phyloP scores from a whole-genome alignment of 2,797 vertebrate species.

The Chiroxiphia lanceolata region DNA sequence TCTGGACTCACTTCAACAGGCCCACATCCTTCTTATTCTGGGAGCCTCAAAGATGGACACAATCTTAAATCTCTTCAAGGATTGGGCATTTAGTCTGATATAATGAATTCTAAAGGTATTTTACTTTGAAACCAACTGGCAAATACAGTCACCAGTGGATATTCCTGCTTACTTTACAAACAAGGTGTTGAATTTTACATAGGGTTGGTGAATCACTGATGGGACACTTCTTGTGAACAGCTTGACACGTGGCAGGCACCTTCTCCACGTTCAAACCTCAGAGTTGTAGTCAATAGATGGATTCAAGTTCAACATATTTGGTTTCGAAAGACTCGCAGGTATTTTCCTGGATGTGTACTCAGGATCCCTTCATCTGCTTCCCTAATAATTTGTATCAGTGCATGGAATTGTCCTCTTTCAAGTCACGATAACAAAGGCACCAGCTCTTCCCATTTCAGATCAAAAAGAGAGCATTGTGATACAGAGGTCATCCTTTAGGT shows the following conservation, averaged over 20 bases:
- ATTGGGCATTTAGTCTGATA: not conserved
- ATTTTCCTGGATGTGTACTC: not conserved
- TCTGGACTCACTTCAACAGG: not conserved
- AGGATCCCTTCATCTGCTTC: not conserved
- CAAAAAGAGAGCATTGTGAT: not conserved
- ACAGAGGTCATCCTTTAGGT: not conserved
- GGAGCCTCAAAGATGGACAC: not conserved
- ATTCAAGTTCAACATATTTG: not conserved
- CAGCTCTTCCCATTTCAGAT: not conserved
- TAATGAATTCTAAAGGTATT: not conserved
- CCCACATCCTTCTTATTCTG: not conserved
- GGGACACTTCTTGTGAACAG: not conserved
- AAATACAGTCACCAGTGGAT: not conserved
- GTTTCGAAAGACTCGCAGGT: not conserved
- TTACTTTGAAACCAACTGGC: not conserved
- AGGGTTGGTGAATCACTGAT: not conserved
- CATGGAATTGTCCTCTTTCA: not conserved
- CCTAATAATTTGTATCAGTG: not conserved
- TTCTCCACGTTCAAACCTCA: not conserved
- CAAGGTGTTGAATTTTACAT: not conserved
- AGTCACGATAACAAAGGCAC: not conserved
- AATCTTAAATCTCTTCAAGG: not conserved
- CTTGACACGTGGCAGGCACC: not conserved
- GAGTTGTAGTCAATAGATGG: not conserved
- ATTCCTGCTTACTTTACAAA: not conserved